Conservation (phyloP, 2,113 vertebrate species). For the Eulemur rufifrons region DNA sequence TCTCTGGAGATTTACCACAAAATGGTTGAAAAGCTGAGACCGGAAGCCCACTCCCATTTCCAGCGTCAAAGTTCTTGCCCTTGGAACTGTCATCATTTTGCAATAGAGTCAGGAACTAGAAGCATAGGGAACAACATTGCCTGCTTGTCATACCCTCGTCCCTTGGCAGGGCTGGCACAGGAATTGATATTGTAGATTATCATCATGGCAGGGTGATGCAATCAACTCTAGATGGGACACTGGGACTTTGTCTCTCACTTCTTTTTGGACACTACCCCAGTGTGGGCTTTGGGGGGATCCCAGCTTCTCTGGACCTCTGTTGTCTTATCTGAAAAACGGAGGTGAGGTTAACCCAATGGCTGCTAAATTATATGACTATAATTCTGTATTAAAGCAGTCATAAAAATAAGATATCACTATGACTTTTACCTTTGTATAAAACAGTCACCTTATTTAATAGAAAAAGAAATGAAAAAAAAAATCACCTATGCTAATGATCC, state of each 20-base stretch:
- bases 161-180: neutral
- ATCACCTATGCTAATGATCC: neutral
- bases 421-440: neutral
- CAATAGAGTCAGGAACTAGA: no score
- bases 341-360: neutral
- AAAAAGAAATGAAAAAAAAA: neutral
- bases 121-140: neutral
- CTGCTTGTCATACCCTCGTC: neutral
- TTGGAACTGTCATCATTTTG: neutral
- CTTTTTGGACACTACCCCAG: neutral
- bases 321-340: neutral
- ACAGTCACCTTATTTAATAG: neutral
- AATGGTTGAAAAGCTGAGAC: neutral
- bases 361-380: neutral
- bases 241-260: accelerated
- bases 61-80: neutral
- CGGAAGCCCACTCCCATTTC: no score
- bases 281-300: neutral
- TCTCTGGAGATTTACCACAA: neutral
- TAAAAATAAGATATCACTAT: neutral
- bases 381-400: neutral
- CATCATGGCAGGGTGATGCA: neutral
- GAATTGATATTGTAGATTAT: no score
- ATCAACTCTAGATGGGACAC: accelerated
- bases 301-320: neutral